Percentiles rank a stretch among this genome's conserved stretches.
Conservation (phyloP, 2,797 vertebrate species). For the Pipistrellus nathusii region DNA sequence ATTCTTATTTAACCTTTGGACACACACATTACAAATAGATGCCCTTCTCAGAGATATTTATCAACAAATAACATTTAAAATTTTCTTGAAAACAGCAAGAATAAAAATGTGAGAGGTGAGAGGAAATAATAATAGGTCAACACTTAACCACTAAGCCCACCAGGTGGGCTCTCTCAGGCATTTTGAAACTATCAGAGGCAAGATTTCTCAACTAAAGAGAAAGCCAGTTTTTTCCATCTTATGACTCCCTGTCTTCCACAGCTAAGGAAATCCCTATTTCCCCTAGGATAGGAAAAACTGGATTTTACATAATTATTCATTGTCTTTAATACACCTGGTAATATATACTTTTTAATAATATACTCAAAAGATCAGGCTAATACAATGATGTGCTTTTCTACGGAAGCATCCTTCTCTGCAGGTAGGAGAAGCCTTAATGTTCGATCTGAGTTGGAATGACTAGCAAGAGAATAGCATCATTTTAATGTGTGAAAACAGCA, state of each 20-base stretch:
- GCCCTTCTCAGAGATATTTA: background rate
- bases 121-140: too few species aligned
- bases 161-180: background rate
- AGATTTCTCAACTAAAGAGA: conserved; percentile 46
- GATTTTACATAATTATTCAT: background rate
- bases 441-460: background rate
- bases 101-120: too few species aligned
- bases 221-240: background rate
- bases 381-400: background rate
- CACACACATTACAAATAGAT: background rate
- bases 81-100: too few species aligned
- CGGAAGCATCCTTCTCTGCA: background rate
- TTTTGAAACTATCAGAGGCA: background rate
- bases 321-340: background rate
- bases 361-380: background rate
- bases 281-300: background rate
- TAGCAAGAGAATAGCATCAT: conserved; percentile 3
- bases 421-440: background rate
- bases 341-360: background rate
- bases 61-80: background rate
- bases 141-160: too few species aligned
- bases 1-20: background rate
- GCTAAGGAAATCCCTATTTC: conserved; percentile 12
- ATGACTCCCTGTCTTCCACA: background rate
- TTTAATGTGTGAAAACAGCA: conserved; percentile 40